A percentile compares a stretch with the other conserved stretches of the same genome.
Evolutionary conservation across 2,797 vertebrate genomes (phyloP).

Genomic region (Oreochromis grahami): DNA sequence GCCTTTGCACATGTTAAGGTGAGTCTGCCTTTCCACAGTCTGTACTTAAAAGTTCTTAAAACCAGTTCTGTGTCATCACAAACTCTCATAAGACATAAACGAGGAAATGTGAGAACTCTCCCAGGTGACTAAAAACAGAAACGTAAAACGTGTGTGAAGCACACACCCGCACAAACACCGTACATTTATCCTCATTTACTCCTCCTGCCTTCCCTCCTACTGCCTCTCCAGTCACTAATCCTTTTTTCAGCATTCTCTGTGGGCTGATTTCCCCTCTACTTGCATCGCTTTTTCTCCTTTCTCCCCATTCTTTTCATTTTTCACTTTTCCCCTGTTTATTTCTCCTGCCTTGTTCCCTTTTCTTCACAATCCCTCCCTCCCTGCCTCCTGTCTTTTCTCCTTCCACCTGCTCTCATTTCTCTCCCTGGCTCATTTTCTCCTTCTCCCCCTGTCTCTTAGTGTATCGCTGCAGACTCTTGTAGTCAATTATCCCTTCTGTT

Average conservation of each 20-base stretch:
- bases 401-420: slow-evolving; percentile 65
- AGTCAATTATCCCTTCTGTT: slow-evolving; percentile 77
- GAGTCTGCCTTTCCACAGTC: neutral
- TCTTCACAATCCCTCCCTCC: slow-evolving; percentile 38
- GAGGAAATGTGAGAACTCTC: neutral
- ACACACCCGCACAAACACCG: neutral
- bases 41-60: neutral
- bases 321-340: slow-evolving; percentile 57
- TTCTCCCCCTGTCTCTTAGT: slow-evolving; percentile 50
- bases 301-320: slow-evolving; percentile 54
- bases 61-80: neutral
- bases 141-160: neutral
- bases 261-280: slow-evolving; percentile 29
- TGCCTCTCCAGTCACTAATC: slow-evolving; percentile 48
- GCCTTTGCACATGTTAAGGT: neutral
- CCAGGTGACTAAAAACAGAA: neutral
- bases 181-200: slow-evolving; percentile 69
- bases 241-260: slow-evolving; percentile 43
- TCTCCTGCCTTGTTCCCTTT: slow-evolving; percentile 53
- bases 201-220: slow-evolving; percentile 28
- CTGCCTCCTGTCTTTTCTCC: slow-evolving; percentile 50
- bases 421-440: slow-evolving; percentile 52
- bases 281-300: slow-evolving; percentile 26
- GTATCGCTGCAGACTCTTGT: slow-evolving; percentile 70
- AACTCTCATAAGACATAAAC: neutral